Conservation (phyloP, 2,888 invertebrate species). For the Leucophenga maculata region DNA sequence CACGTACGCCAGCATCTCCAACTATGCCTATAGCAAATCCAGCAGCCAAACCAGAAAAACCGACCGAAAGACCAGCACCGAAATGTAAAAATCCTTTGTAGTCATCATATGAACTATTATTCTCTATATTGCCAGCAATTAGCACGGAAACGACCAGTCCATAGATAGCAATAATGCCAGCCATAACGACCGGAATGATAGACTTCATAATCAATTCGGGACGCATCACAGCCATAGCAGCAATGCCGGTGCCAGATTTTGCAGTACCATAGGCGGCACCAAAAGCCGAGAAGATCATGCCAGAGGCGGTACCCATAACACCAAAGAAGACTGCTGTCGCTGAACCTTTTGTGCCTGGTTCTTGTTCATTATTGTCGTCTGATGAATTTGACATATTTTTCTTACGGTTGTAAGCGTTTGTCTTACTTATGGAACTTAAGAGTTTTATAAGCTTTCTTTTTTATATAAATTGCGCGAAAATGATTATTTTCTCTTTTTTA, state of each 20-base stretch:
- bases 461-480: too few relatives aligned
- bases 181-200: constrained; percentile 99
- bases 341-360: too few relatives aligned
- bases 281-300: constrained; percentile 76
- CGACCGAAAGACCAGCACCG: constrained; percentile 97
- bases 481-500: too few relatives aligned
- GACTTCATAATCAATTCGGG: constrained; percentile 99
- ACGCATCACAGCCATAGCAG: constrained; percentile 99
- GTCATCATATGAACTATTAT: constrained; percentile 77
- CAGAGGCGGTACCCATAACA: background rate
- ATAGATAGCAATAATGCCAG: constrained; percentile 99
- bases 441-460: too few relatives aligned
- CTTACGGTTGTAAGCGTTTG: too few relatives aligned
- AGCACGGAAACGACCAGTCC: constrained; percentile 99
- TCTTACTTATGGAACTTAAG: too few relatives aligned
- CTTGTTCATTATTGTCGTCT: too few relatives aligned
- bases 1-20: constrained; percentile 98
- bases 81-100: constrained; percentile 96
- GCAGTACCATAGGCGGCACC: constrained; percentile 99
- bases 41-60: constrained; percentile 97
- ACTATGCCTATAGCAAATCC: constrained; percentile 99
- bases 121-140: constrained; percentile 88
- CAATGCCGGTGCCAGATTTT: constrained; percentile 99
- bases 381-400: too few relatives aligned
- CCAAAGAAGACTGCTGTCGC: background rate